These are phyloP conservation scores for Eubucco bourcierii DNA, from an alignment of 2,113 vertebrate species.

Conservation along the genomic window DNA sequence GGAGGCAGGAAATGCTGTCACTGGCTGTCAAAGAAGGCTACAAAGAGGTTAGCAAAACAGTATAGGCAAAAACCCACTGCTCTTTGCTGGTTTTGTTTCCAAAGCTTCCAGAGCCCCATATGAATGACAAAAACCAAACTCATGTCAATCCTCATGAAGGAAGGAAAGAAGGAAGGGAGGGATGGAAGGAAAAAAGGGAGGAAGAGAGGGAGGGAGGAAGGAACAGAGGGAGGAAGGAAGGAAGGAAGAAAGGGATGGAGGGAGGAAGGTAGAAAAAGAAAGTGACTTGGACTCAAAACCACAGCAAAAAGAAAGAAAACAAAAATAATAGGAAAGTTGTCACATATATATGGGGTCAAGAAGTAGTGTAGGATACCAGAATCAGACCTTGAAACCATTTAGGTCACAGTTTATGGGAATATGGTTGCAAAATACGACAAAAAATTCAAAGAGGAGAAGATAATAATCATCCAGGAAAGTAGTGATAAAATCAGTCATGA, in stretches of 20 bases:
- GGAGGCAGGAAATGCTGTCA: background rate
- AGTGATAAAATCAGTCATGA: background rate
- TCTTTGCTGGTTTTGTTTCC: background rate
- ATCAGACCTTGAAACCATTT: background rate
- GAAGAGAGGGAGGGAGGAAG: no score
- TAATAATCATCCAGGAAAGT: background rate
- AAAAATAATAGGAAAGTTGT: rapidly evolving
- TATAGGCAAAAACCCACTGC: background rate
- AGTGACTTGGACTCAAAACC: background rate
- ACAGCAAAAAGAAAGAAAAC: background rate
- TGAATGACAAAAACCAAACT: background rate
- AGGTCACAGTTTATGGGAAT: background rate
- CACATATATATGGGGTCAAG: background rate
- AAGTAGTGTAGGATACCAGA: background rate
- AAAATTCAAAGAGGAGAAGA: background rate
- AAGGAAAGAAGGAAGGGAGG: no score
- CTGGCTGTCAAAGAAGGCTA: background rate
- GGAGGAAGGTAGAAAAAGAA: no score
- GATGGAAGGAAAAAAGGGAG: no score
- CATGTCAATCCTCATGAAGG: background rate
- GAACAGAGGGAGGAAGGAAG: no score
- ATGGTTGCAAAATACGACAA: background rate
- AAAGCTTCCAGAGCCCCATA: background rate
- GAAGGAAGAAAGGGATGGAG: no score
- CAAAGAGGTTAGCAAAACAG: background rate